Percentiles rank a stretch among this genome's conserved stretches.
Conservation (phyloP, 2,797 vertebrate genomes). For the Anableps anableps region DNA sequence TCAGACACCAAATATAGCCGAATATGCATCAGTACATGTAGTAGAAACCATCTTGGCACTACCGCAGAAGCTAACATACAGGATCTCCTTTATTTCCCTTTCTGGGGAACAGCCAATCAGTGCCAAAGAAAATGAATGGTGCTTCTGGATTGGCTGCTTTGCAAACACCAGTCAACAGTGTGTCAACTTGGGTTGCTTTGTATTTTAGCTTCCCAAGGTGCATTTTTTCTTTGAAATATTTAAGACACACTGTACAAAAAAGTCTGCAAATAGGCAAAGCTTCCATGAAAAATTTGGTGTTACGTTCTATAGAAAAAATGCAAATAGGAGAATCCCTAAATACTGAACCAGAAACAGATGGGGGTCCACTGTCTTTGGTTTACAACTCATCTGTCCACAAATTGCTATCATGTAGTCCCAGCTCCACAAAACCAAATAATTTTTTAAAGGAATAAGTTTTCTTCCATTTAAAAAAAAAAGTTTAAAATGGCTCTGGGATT, state of each 20-base stretch:
- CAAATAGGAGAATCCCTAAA: no score
- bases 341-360: neutral
- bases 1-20: neutral
- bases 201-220: no score
- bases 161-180: neutral
- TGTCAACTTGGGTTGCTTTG: neutral
- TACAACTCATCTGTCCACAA: neutral
- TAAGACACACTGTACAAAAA: neutral
- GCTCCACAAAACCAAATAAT: neutral
- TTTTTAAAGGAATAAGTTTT: neutral
- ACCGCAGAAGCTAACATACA: no score
- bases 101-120: no score
- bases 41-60: neutral
- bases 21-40: neutral
- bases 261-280: neutral
- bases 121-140: no score
- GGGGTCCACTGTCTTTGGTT: neutral
- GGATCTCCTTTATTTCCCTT: no score
- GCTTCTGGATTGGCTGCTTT: neutral
- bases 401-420: neutral
- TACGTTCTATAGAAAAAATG: neutral
- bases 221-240: neutral
- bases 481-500: neutral
- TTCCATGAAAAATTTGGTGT: neutral
- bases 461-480: neutral